Conservation (phyloP, 1,140 invertebrate species). For the Andrena cerasifolii region DNA sequence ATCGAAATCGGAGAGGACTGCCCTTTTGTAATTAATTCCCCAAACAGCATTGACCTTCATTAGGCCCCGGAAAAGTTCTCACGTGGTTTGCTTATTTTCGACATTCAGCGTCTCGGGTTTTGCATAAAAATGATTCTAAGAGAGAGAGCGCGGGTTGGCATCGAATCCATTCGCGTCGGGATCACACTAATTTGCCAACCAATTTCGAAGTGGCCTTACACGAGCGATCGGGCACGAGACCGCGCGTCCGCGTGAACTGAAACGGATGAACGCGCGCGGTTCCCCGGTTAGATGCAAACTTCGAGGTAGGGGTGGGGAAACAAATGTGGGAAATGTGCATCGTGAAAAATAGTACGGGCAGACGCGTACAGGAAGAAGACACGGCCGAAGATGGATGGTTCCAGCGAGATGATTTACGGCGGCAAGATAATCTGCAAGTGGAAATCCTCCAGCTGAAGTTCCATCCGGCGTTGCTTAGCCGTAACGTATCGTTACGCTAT, state of each 20-base stretch:
- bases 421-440: slow-evolving; percentile 26
- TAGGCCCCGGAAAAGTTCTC: no score
- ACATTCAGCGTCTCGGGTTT: no score
- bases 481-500: slow-evolving; percentile 27
- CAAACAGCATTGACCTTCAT: no score
- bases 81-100: no score
- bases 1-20: no score
- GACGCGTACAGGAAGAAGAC: slow-evolving; percentile 24
- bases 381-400: slow-evolving; percentile 37
- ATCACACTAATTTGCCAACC: neutral
- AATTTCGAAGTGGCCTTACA: neutral
- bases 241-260: neutral
- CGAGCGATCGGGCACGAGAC: neutral
- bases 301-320: neutral
- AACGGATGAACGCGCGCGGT: slow-evolving; percentile 7
- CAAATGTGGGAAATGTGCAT: slow-evolving; percentile 6
- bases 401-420: slow-evolving; percentile 46
- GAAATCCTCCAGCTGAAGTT: slow-evolving; percentile 26
- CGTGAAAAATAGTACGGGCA: slow-evolving; percentile 26
- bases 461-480: neutral
- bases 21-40: no score
- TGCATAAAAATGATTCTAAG: no score
- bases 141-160: no score
- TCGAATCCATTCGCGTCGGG: no score
- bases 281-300: slow-evolving; percentile 9